Evolutionary conservation across 92 coral and sea anemone genomes (phyloP), one percentile per base, ranked within the genome.

Genomic region (Zoanthus sansibaricus): DNA sequence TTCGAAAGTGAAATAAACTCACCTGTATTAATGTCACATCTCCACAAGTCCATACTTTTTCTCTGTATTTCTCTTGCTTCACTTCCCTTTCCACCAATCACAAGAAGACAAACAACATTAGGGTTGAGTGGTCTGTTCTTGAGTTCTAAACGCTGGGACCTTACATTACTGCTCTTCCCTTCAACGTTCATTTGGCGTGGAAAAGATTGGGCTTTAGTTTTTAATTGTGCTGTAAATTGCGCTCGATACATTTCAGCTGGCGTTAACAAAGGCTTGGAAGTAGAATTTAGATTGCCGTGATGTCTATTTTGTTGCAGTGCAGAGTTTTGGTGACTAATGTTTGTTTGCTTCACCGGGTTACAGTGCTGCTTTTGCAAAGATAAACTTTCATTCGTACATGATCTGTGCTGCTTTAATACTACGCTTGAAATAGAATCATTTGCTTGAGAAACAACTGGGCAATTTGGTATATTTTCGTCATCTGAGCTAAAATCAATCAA

Each of bases 21-120:
- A 94, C 98, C 96, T 87, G 98, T 94, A 87, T 94, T 93, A 18
- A 94, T 91, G 74, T 93, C 94, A 75, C 99, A 97, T 48, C 94
- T 93, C 99, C 99, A 97, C 82, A 93, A 92, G 83, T 97, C 99
- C 31, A 97, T 69, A 44, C 93, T 79, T 82, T 91, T 89, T 58
- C 94, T 92, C 56, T 86, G 90, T 71, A 92, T 93, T 71, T 97
- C 99, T 16, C 94, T 88, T 37, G 91, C 91, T 46, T 91, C 87
- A 54, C 90, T 91, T 49, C 92, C 88, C 83, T 94, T 92, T 58
- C 99, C 99, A 5, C 99, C 99, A 76, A 95, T 86, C 32, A 97
- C 92, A 90, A 97, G 91, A 37, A 97, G 56, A 79, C 94, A 93
- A 67, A 94, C 87, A 21, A 89, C 51, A 12, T 82, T 91, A 14